Evolutionary conservation across 23 tunicate species (phyloP).

Genomic region (Halocynthia aurantium): DNA sequence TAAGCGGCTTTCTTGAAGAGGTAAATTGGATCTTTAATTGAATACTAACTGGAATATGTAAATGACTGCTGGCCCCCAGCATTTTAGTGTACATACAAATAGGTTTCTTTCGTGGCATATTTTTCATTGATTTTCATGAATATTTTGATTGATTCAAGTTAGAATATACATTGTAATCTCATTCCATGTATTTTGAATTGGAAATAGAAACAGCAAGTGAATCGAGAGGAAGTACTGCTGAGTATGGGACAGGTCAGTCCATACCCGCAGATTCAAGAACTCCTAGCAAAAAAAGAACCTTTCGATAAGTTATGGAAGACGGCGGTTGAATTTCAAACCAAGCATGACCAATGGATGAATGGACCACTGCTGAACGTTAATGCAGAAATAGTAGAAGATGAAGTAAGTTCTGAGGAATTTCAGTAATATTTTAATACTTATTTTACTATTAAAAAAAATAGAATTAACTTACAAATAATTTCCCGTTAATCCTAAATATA

Average conservation of each 20-base stretch:
- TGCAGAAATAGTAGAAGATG: conserved; percentile 79
- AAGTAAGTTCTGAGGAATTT: conserved; percentile 17
- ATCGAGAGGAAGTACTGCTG: conserved; percentile 75
- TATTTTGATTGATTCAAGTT: background rate
- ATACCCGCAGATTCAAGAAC: conserved; percentile 81
- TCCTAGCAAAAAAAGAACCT: conserved; percentile 69
- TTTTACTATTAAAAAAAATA: background rate
- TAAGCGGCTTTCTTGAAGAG: conserved; percentile 80
- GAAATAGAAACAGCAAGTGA: conserved; percentile 69
- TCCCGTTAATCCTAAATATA: no score
- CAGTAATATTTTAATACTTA: background rate
- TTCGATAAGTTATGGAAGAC: conserved; percentile 71
- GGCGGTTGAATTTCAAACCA: conserved; percentile 47
- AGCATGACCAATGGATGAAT: conserved; percentile 77
- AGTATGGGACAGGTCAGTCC: conserved; percentile 80
- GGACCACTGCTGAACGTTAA: conserved; percentile 77
- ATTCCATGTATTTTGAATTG: background rate
- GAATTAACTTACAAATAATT: background rate
- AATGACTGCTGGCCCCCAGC: no score
- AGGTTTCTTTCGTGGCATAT: no score
- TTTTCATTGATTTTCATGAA: no score
- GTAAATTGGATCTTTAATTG: conserved; percentile 9
- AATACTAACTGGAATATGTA: background rate
- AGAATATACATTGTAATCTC: background rate
- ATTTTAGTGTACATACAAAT: no score